A percentile compares a stretch with the other conserved stretches of the same genome.
These are phyloP conservation scores for Microctenopoma lineatum DNA, from an alignment of 2,797 vertebrate species.

Conservation along the genomic window DNA sequence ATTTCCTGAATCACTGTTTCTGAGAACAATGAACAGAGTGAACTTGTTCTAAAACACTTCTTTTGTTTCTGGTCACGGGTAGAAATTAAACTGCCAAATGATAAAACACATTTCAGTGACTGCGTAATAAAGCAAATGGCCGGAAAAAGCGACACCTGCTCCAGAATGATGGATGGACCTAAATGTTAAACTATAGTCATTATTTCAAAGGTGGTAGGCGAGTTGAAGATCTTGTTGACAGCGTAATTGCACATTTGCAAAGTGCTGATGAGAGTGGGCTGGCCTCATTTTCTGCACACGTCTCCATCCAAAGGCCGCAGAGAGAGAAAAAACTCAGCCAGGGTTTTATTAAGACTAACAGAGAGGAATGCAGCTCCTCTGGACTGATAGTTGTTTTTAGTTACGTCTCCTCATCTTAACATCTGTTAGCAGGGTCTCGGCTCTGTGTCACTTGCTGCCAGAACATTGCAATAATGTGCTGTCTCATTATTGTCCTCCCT, in stretches of 20 bases:
- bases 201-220: conserved; percentile 8
- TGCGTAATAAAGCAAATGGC: conserved; percentile 3
- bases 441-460: conserved; percentile 29
- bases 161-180: conserved; percentile 16
- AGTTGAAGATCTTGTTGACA: conserved; percentile 22
- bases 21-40: neutral
- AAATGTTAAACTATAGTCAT: neutral
- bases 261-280: conserved; percentile 13
- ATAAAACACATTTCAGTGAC: conserved; percentile 1
- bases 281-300: neutral
- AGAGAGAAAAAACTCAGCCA: neutral
- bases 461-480: conserved; percentile 47
- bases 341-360: conserved; percentile 5
- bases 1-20: neutral
- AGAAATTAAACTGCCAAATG: conserved; percentile 31
- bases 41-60: conserved; percentile 16
- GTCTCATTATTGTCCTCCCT: conserved; percentile 46
- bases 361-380: neutral
- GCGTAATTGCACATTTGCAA: conserved; percentile 20
- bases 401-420: conserved; percentile 14
- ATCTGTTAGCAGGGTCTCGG: conserved; percentile 36
- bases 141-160: neutral
- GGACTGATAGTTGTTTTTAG: conserved; percentile 13
- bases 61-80: conserved; percentile 18
- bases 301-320: neutral